phyloP scores from a whole-genome alignment of 2,113 vertebrate species.

The Seriola aureovittata region DNA sequence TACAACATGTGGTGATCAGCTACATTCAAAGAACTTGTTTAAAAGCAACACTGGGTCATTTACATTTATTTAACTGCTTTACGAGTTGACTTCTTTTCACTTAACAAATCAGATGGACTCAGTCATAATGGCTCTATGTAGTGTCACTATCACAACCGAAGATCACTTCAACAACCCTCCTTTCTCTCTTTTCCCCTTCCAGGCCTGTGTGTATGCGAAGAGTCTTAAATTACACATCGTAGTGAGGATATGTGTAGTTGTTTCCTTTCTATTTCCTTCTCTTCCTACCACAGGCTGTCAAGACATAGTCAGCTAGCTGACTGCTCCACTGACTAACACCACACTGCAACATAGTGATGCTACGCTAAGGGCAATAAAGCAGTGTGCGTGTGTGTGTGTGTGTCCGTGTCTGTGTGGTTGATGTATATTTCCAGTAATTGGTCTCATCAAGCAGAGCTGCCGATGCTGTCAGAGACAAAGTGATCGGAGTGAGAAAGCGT shows the following conservation, averaged over 20 bases:
- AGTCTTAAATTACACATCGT: constrained; percentile 15
- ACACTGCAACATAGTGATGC: constrained; percentile 7
- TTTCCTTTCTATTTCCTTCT: constrained; percentile 9
- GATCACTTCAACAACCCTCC: constrained; percentile 3
- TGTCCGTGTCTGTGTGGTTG: constrained; percentile 20
- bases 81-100: constrained; percentile 35
- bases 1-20: not conserved
- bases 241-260: constrained; percentile 10
- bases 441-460: constrained; percentile 21
- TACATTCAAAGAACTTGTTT: constrained; percentile 7
- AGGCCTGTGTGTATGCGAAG: not conserved
- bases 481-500: constrained; percentile 22
- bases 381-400: constrained; percentile 4
- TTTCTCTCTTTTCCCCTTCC: not conserved
- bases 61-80: constrained; percentile 35
- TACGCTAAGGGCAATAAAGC: constrained; percentile 1
- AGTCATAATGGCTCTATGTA: constrained; percentile 3
- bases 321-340: constrained; percentile 38
- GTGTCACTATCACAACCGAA: not conserved
- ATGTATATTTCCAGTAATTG: constrained; percentile 55
- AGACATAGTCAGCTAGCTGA: constrained; percentile 23
- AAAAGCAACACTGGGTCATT: constrained; percentile 30
- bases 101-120: constrained; percentile 31
- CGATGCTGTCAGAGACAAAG: constrained; percentile 40
- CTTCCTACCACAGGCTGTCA: constrained; percentile 37